Evolutionary conservation across 2,888 invertebrate genomes (phyloP).

Genomic region (Protodeltote pygarga): DNA sequence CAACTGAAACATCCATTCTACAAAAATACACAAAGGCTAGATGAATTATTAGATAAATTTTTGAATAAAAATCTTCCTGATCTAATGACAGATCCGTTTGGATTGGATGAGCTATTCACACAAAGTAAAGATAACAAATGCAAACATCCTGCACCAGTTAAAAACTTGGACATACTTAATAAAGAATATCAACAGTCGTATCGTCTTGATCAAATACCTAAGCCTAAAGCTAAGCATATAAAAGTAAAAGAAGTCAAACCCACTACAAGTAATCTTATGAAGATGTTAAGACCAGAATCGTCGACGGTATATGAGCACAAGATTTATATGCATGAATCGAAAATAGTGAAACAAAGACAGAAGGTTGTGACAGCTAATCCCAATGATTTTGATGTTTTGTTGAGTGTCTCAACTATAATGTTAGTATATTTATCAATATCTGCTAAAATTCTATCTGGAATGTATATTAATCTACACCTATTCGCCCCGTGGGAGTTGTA

Average conservation of each 20-base stretch:
- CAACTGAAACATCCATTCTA: slow-evolving; percentile 71
- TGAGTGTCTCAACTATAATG: slow-evolving; percentile 63
- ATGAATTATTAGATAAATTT: slow-evolving; percentile 64
- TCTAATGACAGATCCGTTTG: slow-evolving; percentile 49
- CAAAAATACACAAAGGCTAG: slow-evolving; percentile 67
- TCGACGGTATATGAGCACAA: slow-evolving; percentile 8
- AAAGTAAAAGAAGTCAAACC: background rate
- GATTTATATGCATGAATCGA: slow-evolving; percentile 26
- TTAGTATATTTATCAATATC: slow-evolving; percentile 45
- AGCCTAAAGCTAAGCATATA: slow-evolving; percentile 6
- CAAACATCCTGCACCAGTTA: slow-evolving; percentile 39
- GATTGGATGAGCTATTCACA: slow-evolving; percentile 44
- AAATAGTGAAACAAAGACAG: slow-evolving; percentile 17
- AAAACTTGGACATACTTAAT: slow-evolving; percentile 6
- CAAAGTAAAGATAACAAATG: slow-evolving; percentile 34
- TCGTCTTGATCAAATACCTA: slow-evolving; percentile 29
- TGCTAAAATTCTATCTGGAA: too few species aligned
- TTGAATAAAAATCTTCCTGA: slow-evolving; percentile 59
- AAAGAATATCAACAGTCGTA: background rate
- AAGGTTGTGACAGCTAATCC: slow-evolving; percentile 27
- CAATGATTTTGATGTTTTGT: slow-evolving; percentile 45
- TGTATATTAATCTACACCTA: too few species aligned
- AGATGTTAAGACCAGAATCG: background rate
- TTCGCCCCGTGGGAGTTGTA: too few species aligned
- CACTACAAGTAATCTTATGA: background rate